Conservation (phyloP, 2,888 invertebrate species). For the Drosophila quinaria region DNA sequence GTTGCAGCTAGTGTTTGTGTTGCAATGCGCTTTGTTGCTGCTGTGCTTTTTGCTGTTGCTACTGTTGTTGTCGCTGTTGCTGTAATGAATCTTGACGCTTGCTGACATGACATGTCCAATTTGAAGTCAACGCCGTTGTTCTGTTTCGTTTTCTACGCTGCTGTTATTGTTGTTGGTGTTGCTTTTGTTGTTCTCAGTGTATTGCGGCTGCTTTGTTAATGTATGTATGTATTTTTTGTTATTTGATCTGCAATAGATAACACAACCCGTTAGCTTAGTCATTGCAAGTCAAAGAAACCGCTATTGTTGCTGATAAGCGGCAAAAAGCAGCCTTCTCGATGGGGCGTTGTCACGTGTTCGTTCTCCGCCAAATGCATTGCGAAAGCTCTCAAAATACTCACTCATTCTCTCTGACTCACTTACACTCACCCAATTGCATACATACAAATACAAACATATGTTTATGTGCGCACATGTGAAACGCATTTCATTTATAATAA, state of each 20-base stretch:
- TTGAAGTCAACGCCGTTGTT: conserved; percentile 65
- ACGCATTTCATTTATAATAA: conserved; percentile 63
- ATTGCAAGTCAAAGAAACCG: conserved; percentile 19
- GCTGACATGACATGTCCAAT: conserved; percentile 86
- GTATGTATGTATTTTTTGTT: conserved; percentile 45
- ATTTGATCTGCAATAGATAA: conserved; percentile 66
- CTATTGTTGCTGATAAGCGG: conserved; percentile 38
- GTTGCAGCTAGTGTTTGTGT: conserved; percentile 40
- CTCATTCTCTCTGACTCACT: conserved; percentile 14
- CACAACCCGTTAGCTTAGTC: conserved; percentile 32
- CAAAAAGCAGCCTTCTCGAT: conserved; percentile 29
- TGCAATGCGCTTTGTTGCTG: conserved; percentile 50
- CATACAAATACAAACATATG: conserved; percentile 7
- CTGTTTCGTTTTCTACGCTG: conserved; percentile 24
- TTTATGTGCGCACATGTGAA: conserved; percentile 54
- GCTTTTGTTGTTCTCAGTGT: conserved; percentile 16
- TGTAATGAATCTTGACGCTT: conserved; percentile 83
- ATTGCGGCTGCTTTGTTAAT: conserved; percentile 16
- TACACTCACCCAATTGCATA: conserved; percentile 6
- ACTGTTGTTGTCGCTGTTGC: conserved; percentile 59
- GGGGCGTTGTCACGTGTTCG: conserved; percentile 73
- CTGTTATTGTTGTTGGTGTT: conserved; percentile 26
- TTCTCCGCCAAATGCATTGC: conserved; percentile 47
- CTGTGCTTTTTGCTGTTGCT: conserved; percentile 38
- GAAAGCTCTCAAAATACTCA: conserved; percentile 9